Base-by-base conservation (phyloP, 1,140 invertebrate species). In the Gerris buenoi region DNA sequence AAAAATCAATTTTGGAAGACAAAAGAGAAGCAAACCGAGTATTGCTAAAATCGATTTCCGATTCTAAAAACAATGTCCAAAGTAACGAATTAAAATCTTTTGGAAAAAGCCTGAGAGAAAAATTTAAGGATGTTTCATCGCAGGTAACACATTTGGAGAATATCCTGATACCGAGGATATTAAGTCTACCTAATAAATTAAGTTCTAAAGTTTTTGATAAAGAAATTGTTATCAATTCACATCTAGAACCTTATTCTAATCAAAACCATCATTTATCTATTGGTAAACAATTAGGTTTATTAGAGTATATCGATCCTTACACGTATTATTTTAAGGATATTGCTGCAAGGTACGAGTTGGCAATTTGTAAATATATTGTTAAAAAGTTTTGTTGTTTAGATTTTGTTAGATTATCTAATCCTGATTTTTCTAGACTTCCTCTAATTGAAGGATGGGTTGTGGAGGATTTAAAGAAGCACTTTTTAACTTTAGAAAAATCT, bases 281-380 rank as follows among this genome's bases (percentile, higher is more conserved):
- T 23, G 65, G 56, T 2, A 59, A 59, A 18, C 15, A 60, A 27
- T 28, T 60, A 3, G 27, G 56, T 60, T 60, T 59, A 28, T 22
- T 66, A 10, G 27, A 58, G n/a, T 66, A 66, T 60, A n/a, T 60
- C 22, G 26, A 46, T 66, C 65, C 65, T 56, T 27, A n/a, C 29
- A n/a, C 57, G n/a, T 66, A 66, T 60, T 66, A 58, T 66, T 66
- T 66, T 25, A 66, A 60, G 29, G 22, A 60, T 22, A 25, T 56
- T 27, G 65, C 65, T 10, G 65, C 65, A 18, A 14, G 13, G 15
- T 66, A 58, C 28, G 65, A 66, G 23, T 26, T 66, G 13, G 56
- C n/a, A 5, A n/a, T 28, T 22, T n/a, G 14, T 59, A 25, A 46
- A 1, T 15, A 59, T 28, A 26, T 66, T 28, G n/a, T 25, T 2